A percentile compares a stretch with the other conserved stretches of the same genome.
phyloP scores from a whole-genome alignment of 2,113 vertebrate species.

The Aviceda subcristata region DNA sequence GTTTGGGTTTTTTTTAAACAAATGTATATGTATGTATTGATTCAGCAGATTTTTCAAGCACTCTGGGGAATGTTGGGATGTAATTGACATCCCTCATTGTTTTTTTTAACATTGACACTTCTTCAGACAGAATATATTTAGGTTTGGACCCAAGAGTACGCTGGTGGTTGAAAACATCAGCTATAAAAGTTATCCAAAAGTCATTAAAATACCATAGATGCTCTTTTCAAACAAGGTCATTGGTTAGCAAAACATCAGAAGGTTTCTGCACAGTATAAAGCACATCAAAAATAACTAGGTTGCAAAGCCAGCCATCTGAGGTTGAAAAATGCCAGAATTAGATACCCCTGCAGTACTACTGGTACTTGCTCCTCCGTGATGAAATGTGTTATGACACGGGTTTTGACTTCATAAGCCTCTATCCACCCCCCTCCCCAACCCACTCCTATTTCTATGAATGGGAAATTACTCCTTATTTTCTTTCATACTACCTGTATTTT shows the following conservation, averaged over 20 bases:
- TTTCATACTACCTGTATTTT: neutral
- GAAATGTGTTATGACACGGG: slow-evolving; percentile 28
- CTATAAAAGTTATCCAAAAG: slow-evolving; percentile 26
- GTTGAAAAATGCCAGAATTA: slow-evolving; percentile 25
- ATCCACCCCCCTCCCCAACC: neutral
- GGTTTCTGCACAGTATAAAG: neutral
- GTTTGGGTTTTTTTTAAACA: neutral
- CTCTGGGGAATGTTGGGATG: neutral
- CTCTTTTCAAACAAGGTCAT: neutral
- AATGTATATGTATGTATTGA: neutral
- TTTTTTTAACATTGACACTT: neutral
- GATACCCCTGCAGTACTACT: slow-evolving; percentile 34
- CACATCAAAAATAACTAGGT: neutral
- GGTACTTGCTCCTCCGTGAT: neutral
- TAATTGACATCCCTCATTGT: neutral
- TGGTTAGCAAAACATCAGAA: slow-evolving; percentile 19
- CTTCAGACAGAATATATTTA: neutral
- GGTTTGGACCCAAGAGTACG: neutral
- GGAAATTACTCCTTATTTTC: neutral
- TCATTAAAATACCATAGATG: neutral
- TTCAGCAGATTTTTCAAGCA: neutral
- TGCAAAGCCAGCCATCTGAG: slow-evolving; percentile 27
- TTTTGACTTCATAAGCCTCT: neutral
- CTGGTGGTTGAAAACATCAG: neutral
- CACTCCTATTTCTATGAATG: neutral